Conservation (phyloP, 2,113 vertebrate species). For the Pelecanoides urinatrix region DNA sequence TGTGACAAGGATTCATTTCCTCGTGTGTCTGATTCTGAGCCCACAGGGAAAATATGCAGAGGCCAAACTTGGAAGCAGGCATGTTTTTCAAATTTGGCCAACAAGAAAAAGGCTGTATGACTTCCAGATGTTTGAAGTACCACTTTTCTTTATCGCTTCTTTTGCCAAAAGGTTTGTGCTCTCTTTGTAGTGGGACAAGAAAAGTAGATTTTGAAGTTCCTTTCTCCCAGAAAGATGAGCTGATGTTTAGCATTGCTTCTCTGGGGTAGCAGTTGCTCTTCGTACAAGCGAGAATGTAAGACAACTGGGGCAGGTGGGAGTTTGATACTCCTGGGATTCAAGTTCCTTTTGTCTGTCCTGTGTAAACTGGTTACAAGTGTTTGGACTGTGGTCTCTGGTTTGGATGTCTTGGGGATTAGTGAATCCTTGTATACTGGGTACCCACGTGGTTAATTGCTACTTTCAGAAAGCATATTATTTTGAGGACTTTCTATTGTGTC, state of each 20-base stretch:
- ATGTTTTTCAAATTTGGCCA: not conserved
- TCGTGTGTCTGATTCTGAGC: slow-evolving; percentile 14
- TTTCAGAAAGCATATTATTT: not conserved
- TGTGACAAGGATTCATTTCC: slow-evolving; percentile 62
- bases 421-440: slow-evolving; percentile 50
- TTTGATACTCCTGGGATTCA: not conserved
- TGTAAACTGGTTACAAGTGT: not conserved
- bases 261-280: not conserved
- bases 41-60: not conserved
- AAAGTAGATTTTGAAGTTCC: not conserved
- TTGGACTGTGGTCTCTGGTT: slow-evolving; percentile 5
- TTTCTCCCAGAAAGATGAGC: not conserved
- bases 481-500: not conserved
- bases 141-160: not conserved
- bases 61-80: not conserved
- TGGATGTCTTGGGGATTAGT: not conserved
- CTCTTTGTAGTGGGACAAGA: not conserved
- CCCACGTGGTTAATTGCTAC: not conserved
- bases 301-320: not conserved
- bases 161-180: not conserved
- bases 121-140: not conserved
- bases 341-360: not conserved
- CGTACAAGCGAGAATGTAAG: not conserved
- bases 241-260: not conserved
- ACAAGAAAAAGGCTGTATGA: not conserved